phyloP scores from a whole-genome alignment of 2,888 invertebrate species.

The Diarsia brunnea region DNA sequence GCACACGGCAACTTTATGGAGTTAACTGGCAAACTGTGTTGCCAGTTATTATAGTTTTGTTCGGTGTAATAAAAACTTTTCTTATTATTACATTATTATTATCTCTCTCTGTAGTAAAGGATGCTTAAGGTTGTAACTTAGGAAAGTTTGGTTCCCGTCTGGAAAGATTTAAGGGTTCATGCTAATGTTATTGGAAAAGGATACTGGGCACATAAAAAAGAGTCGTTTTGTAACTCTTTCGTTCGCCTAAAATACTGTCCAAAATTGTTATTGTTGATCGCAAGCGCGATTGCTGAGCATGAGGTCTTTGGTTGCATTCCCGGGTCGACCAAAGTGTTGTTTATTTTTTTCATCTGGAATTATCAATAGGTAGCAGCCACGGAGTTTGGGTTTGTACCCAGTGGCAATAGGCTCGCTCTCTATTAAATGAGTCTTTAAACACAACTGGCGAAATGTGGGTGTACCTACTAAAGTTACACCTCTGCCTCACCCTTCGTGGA shows the following conservation, averaged over 20 bases:
- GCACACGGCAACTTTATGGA: conserved; percentile 78
- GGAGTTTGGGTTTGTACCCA: no score
- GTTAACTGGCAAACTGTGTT: conserved; percentile 75
- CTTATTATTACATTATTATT: conserved; percentile 65
- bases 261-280: background rate
- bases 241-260: background rate
- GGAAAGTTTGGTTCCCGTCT: conserved; percentile 36
- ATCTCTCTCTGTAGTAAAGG: conserved; percentile 46
- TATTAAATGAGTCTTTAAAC: no score
- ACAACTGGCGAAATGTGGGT: no score
- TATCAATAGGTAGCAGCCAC: no score
- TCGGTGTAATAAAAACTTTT: conserved; percentile 67
- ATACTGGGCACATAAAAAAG: conserved; percentile 8
- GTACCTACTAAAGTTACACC: no score
- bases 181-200: conserved; percentile 5
- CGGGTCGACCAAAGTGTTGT: no score
- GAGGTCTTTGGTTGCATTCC: no score
- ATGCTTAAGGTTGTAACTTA: conserved; percentile 39
- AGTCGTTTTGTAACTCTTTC: background rate
- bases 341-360: no score
- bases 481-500: no score
- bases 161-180: conserved; percentile 4
- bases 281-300: no score
- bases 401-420: no score
- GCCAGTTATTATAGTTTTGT: conserved; percentile 69